These are phyloP conservation scores for Scaptomyza reducta DNA, from an alignment of 2,888 invertebrate species.

Conservation along the genomic window DNA sequence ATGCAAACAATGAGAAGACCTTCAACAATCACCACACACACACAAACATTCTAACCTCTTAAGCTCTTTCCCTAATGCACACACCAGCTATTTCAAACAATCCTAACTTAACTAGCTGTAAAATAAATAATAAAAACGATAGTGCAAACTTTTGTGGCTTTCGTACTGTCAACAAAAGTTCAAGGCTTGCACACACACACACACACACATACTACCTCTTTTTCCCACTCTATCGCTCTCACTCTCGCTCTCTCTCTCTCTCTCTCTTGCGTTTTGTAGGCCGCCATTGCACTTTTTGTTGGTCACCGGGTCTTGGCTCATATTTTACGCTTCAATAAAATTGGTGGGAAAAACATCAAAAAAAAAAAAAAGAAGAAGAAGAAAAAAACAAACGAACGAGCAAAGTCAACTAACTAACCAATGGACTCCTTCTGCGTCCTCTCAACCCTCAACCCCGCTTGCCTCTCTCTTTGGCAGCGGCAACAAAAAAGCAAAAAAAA, in stretches of 20 bases:
- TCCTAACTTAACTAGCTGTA: conserved; percentile 74
- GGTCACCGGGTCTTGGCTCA: conserved; percentile 58
- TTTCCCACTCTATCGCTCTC: background rate
- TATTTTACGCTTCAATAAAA: conserved; percentile 78
- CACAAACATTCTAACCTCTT: background rate
- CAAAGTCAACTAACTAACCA: conserved; percentile 39
- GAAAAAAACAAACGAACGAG: conserved; percentile 8
- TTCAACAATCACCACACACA: conserved; percentile 7
- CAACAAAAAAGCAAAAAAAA: conserved; percentile 28
- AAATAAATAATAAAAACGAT: conserved; percentile 74
- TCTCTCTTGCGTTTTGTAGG: conserved; percentile 25
- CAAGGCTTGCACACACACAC: conserved; percentile 34
- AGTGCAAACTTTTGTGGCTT: conserved; percentile 76
- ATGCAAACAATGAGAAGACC: conserved; percentile 41
- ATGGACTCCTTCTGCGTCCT: background rate
- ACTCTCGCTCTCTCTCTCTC: too few relatives aligned
- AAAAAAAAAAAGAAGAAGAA: conserved; percentile 30
- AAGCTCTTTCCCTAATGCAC: conserved; percentile 21
- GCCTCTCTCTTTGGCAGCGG: conserved; percentile 22
- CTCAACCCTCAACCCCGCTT: too few relatives aligned
- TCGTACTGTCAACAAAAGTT: conserved; percentile 75
- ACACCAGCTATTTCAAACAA: conserved; percentile 67
- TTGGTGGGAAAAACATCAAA: conserved; percentile 46
- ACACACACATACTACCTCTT: background rate
- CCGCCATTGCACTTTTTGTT: conserved; percentile 30